Base-by-base conservation (phyloP, 1,140 invertebrate genomes). In the Brachystomella parvula region DNA sequence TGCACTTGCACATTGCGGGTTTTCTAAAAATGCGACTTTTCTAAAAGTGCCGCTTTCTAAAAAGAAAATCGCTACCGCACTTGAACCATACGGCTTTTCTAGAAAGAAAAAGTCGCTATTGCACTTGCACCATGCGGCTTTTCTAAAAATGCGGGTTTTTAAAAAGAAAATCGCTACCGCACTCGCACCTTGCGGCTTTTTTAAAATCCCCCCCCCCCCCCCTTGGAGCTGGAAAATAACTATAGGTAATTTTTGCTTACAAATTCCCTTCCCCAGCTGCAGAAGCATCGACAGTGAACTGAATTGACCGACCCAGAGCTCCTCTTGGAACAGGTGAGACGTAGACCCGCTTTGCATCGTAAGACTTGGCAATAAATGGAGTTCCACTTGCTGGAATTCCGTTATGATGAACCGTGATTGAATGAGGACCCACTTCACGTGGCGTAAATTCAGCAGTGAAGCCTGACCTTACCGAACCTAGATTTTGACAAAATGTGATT, bases 201-300 rank as follows among this genome's bases (percentile, higher is more conserved):
- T n/a, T n/a, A n/a, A n/a, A n/a, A n/a, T n/a, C n/a, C n/a, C n/a
- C n/a, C n/a, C n/a, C n/a, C n/a, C n/a, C n/a, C n/a, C n/a, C n/a
- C n/a, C n/a, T n/a, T n/a, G n/a, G n/a, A n/a, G n/a, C n/a, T n/a
- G n/a, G n/a, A n/a, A n/a, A n/a, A n/a, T n/a, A n/a, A n/a, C n/a
- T n/a, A n/a, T n/a, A n/a, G n/a, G n/a, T n/a, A n/a, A n/a, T n/a
- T 53, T 15, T 15, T 6, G 6, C 49, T 9, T 53, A 53, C 49
- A 98, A 80, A 79, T 96, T 98, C 53, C 96, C 96, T 81, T 98
- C 96, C 19, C 96, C 96, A 62, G 95, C 94, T 78, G 93, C 88
- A 70, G 89, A 90, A 6, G 94, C 95, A 81, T 98, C 94, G 39
- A 98, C 86, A 33, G 88, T 90, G 75, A 97, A 92, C 75, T 94